Conservation (phyloP, 2,797 vertebrate genomes). For the Gadopsis marmoratus region DNA sequence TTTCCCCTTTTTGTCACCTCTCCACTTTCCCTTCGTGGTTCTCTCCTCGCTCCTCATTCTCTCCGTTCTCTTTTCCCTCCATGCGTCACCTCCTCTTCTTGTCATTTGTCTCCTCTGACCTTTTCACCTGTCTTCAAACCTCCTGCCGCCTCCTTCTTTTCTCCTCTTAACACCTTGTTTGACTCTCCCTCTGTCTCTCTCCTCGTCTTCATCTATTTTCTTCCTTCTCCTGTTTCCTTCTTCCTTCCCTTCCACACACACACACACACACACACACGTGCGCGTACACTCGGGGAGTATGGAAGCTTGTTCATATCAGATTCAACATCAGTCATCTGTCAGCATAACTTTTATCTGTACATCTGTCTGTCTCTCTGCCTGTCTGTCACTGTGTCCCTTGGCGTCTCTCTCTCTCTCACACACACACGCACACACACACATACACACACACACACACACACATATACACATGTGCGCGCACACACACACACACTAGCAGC, state of each 20-base stretch:
- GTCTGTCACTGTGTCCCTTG: constrained; percentile 48
- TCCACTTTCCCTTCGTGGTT: not conserved
- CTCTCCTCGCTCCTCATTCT: not conserved
- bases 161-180: not conserved
- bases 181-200: not conserved
- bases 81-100: not conserved
- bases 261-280: constrained; percentile 22
- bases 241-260: constrained; percentile 12
- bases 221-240: not conserved
- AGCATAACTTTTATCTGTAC: constrained; percentile 75
- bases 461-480: constrained; percentile 26
- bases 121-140: not conserved
- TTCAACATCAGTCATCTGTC: constrained; percentile 78
- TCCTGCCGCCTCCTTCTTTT: not conserved
- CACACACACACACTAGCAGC: constrained; percentile 23
- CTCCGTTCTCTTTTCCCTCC: not conserved
- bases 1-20: not conserved
- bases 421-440: not conserved
- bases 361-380: constrained; percentile 59
- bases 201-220: not conserved
- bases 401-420: constrained; percentile 20
- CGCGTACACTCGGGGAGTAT: constrained; percentile 42
- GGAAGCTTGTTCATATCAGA: constrained; percentile 73
- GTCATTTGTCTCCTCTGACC: not conserved
- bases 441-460: constrained; percentile 16